Evolutionary conservation across 2,888 invertebrate genomes (phyloP).

Genomic region (Aethes cnicana): DNA sequence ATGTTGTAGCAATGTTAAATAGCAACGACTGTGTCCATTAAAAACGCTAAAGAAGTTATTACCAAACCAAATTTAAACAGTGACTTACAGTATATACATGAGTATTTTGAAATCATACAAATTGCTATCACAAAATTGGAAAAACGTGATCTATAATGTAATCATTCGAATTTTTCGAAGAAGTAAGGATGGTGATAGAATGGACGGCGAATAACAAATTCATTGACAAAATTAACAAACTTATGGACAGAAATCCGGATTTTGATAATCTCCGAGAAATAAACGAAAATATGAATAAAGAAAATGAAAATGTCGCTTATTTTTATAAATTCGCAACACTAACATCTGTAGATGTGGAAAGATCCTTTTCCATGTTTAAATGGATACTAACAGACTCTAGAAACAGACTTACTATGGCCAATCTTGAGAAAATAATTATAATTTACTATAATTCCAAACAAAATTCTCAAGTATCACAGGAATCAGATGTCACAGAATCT

Average conservation of each 20-base stretch:
- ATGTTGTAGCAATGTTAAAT: not conserved
- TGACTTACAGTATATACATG: not conserved
- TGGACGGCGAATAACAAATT: constrained; percentile 7
- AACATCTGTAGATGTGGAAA: constrained; percentile 1
- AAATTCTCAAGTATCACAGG: constrained; percentile 1
- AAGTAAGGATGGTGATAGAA: constrained; percentile 6
- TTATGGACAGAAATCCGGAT: constrained; percentile 14
- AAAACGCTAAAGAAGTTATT: not conserved
- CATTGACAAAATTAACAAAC: constrained; percentile 5
- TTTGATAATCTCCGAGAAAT: constrained; percentile 6
- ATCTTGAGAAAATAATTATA: constrained; percentile 6
- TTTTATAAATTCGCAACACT: not conserved
- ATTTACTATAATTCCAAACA: constrained; percentile 5
- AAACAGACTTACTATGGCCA: constrained; percentile 1
- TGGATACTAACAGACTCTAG: not conserved
- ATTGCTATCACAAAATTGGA: constrained; percentile 4
- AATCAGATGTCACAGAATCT: not conserved
- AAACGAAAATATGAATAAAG: not conserved
- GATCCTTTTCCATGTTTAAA: not conserved
- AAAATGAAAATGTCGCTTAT: constrained; percentile 4
- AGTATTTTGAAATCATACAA: constrained; percentile 7
- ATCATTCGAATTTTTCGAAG: constrained; percentile 3
- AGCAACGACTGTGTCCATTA: not conserved
- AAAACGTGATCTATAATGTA: constrained; percentile 6
- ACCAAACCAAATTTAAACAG: not conserved